Conservation (phyloP, 2,113 vertebrate species). For the Gobiocypris rarus region DNA sequence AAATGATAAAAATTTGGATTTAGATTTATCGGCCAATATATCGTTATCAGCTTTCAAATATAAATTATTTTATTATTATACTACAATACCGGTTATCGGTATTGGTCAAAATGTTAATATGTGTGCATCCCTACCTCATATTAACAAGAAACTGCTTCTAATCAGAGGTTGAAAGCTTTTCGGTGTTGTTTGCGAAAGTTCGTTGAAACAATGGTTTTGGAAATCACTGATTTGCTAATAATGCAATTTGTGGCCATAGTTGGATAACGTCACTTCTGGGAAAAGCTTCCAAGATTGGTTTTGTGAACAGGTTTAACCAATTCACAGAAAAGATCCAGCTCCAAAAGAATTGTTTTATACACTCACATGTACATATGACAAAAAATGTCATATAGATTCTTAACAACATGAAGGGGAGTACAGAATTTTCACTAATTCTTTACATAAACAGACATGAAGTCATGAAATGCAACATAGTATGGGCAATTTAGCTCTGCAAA, state of each 20-base stretch:
- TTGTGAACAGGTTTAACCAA: background rate
- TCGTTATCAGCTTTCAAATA: too few relatives aligned
- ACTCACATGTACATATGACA: background rate
- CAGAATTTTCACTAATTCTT: conserved; percentile 1
- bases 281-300: background rate
- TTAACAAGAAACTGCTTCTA: background rate
- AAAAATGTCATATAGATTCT: background rate
- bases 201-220: background rate
- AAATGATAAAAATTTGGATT: too few relatives aligned
- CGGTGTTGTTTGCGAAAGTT: background rate
- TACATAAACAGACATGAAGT: conserved; percentile 25
- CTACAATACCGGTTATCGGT: too few relatives aligned
- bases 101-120: too few relatives aligned
- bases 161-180: background rate
- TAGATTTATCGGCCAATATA: too few relatives aligned
- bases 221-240: background rate
- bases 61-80: too few relatives aligned
- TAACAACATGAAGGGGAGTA: background rate
- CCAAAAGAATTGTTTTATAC: too few relatives aligned
- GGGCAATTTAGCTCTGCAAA: conserved; percentile 30
- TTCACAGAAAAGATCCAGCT: background rate
- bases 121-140: background rate
- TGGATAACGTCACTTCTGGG: background rate
- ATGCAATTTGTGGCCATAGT: background rate
- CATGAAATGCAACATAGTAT: conserved; percentile 41